Base-by-base conservation (phyloP, 2,113 vertebrate genomes). In the Zapus hudsonius region DNA sequence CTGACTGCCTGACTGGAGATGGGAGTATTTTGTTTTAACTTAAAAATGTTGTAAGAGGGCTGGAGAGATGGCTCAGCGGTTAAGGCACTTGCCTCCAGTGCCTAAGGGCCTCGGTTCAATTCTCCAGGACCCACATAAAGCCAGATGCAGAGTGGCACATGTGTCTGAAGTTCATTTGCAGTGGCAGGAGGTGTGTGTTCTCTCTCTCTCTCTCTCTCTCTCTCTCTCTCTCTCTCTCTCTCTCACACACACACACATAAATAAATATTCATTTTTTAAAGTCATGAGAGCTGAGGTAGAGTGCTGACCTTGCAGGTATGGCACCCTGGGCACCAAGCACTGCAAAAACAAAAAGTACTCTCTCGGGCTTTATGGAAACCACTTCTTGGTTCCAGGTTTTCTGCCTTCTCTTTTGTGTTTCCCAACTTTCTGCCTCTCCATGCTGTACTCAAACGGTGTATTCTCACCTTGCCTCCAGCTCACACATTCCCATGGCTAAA, bases 1-100 rank as follows among this genome's bases (percentile, higher is more conserved):
- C 40, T 16, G 0, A 25, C 17, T 27, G 2, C 40, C 36, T 55
- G 36, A 20, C 6, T 33, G 19, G 1, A 3, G 12, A 7, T 40
- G 20, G 3, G 31, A 22, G 66, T 20, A n/a, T 36, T 67, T 85
- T 42, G n/a, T 87, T 64, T 82, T 47, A 42, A 76, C 33, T 89
- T 74, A 11, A 82, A 90, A 79, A 87, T 22, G 27, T 38, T 23
- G 2, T 59, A n/a, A n/a, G 20, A 91, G 57, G 63, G n/a, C n/a
- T n/a, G n/a, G n/a, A n/a, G n/a, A n/a, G n/a, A n/a, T n/a, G n/a
- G n/a, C n/a, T n/a, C n/a, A n/a, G n/a, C n/a, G n/a, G n/a, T n/a
- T n/a, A n/a, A n/a, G n/a, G n/a, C n/a, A n/a, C n/a, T n/a, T n/a
- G n/a, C n/a, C n/a, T n/a, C n/a, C n/a, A n/a, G n/a, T n/a, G n/a